Evolutionary conservation across 2,888 invertebrate species (phyloP), one percentile per base, ranked within the genome.

Genomic region (Morpho deidamia): DNA sequence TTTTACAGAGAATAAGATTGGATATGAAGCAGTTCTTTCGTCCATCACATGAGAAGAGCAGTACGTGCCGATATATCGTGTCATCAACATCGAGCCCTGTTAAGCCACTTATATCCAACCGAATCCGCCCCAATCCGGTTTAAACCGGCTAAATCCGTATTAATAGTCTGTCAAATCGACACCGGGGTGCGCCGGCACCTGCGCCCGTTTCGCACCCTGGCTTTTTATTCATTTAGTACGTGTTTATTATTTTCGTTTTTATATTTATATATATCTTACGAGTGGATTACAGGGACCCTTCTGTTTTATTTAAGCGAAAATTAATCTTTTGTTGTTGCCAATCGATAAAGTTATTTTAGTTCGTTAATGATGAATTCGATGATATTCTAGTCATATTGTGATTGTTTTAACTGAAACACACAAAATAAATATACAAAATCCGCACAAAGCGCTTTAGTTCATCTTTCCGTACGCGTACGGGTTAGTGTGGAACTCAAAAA

Each of bases 121-220:
- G 74, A 77, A 80, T 75, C 81, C 77, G 64, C 69, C 73, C 71
- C 74, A 77, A 84, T 81, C 82, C 80, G 62, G 67, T 76, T 76
- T 66, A 71, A 74, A 67, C 78, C 72, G 66, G 72, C 72, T 72
- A 81, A 83, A 86, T 82, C 84, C 82, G 86, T 77, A 88, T 87
- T 86, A 88, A 88, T 88, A 80, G 88, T 88, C 86, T 84, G 86
- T 86, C 86, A 86, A 84, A 85, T 85, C 77, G 80, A 67, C 78
- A 77, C 43, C 72, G 63, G 64, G 83, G 82, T 83, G 74, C 69
- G 76, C 72, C 45, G 61, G 66, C 87, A 86, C 87, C 87, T 87
- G 87, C 70, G 79, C 59, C 77, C 67, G 62, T 60, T 47, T 49
- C 56, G 46, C 52, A 44, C 65, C 67, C 64, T 63, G 47, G 55